These are phyloP conservation scores for Scomber scombrus DNA, from an alignment of 2,113 vertebrate genomes.

Conservation along the genomic window DNA sequence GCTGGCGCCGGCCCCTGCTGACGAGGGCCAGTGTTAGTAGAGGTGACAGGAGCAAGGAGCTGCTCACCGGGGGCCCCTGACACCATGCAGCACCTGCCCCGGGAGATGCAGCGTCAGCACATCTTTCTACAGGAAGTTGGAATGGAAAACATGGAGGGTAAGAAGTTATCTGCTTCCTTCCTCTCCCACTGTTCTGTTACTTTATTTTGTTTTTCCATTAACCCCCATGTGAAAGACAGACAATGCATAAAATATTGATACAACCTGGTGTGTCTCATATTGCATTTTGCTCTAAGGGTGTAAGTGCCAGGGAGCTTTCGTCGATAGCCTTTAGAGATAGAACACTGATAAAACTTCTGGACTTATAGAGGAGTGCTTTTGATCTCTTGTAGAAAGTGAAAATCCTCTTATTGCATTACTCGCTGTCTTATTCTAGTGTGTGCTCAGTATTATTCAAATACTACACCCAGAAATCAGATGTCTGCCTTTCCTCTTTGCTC, in stretches of 20 bases:
- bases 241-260: constrained; percentile 76
- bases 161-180: constrained; percentile 59
- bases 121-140: constrained; percentile 69
- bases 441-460: constrained; percentile 34
- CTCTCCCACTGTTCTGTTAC: constrained; percentile 46
- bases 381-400: constrained; percentile 43
- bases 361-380: constrained; percentile 33
- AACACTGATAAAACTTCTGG: constrained; percentile 20
- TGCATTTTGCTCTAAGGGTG: constrained; percentile 73
- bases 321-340: constrained; percentile 58
- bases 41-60: constrained; percentile 81
- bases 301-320: constrained; percentile 59
- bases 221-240: constrained; percentile 61
- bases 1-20: constrained; percentile 69
- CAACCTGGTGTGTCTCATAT: constrained; percentile 57
- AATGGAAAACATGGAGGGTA: constrained; percentile 52
- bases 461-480: constrained; percentile 19
- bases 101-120: constrained; percentile 80
- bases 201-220: constrained; percentile 69
- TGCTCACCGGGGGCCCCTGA: constrained; percentile 74
- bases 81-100: constrained; percentile 72
- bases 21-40: constrained; percentile 70
- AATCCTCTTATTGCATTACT: constrained; percentile 43
- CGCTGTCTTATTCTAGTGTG: constrained; percentile 9
- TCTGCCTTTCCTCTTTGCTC: constrained; percentile 27